These are phyloP conservation scores for Plagodis dolabraria DNA, from an alignment of 2,888 invertebrate genomes.

Conservation along the genomic window DNA sequence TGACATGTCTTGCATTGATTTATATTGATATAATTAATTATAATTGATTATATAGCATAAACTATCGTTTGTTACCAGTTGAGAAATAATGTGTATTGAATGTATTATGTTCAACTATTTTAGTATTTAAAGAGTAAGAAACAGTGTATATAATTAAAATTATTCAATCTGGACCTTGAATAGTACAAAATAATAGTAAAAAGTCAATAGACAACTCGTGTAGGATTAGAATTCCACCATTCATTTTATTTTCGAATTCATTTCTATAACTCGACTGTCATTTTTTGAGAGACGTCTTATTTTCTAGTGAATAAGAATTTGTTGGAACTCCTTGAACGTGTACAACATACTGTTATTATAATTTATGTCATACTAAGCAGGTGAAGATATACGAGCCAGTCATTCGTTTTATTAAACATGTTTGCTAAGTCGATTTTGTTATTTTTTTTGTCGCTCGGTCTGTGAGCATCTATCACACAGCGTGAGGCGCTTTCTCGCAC, in stretches of 20 bases:
- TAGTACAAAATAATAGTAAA: no score
- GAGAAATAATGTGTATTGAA: no score
- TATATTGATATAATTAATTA: no score
- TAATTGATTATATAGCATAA: no score
- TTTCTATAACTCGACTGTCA: slow-evolving; percentile 70
- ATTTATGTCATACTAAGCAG: slow-evolving; percentile 85
- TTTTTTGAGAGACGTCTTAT: slow-evolving; percentile 78
- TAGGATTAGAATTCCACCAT: slow-evolving; percentile 61
- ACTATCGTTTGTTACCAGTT: no score
- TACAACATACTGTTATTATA: slow-evolving; percentile 84
- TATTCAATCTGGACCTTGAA: no score
- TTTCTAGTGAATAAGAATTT: slow-evolving; percentile 82
- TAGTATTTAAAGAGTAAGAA: no score
- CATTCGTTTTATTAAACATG: slow-evolving; percentile 84
- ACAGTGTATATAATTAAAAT: no score
- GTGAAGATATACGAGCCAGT: slow-evolving; percentile 83
- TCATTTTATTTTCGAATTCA: slow-evolving; percentile 67
- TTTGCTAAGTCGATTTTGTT: slow-evolving; percentile 83
- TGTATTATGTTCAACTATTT: no score
- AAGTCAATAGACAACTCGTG: slow-evolving; percentile 48
- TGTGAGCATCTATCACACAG: slow-evolving; percentile 81
- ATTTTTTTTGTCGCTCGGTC: slow-evolving; percentile 77
- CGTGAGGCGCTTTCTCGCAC: slow-evolving; percentile 78
- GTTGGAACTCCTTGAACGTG: slow-evolving; percentile 81
- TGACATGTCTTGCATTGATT: no score